Evolutionary conservation across 2,113 vertebrate species (phyloP), one percentile per base, ranked within the genome.

Genomic region (Phycodurus eques): DNA sequence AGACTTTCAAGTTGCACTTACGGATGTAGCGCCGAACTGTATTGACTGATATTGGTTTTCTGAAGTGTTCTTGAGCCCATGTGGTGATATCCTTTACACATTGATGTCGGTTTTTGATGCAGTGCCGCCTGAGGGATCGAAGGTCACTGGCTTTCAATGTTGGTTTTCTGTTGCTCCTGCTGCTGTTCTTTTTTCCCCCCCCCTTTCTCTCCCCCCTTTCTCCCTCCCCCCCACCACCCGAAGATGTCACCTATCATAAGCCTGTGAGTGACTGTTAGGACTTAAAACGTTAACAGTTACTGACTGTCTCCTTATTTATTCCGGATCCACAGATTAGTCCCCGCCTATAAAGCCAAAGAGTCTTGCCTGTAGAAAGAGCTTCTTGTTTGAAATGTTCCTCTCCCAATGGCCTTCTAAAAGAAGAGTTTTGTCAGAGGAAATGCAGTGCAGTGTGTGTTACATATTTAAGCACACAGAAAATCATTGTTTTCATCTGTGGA

Each of bases 341-440:
- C 79, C 71, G 22, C 43, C 73, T 67, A 64, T 75, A 60, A 67
- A 72, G 80, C 61, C 56, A 80, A 84, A 66, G 84, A 11, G 3
- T 14, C 71, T 47, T 69, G 72, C 47, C 43, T 69, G 68, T 57
- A 88, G 79, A 91, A 90, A 84, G 87, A 80, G 72, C 70, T 86
- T 78, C 85, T 90, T 91, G 90, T 90, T 80, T 59, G 68, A 76
- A 57, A 68, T 71, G 82, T 80, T 79, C 72, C 79, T 71, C 80
- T 83, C 66, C 11, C 74, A 63, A 60, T 76, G 22, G 71, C 68
- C 64, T 54, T 57, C 77, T 81, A 76, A 44, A 80, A 78, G 84
- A 68, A 69, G 82, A 44, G 73, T 87, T 84, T 85, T 88, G 84
- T 86, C 80, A 59, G 63, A 63, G 68, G 76, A 80, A 77, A 75